These are phyloP conservation scores for Mohoua ochrocephala DNA, from an alignment of 2,113 vertebrate species.

Conservation along the genomic window DNA sequence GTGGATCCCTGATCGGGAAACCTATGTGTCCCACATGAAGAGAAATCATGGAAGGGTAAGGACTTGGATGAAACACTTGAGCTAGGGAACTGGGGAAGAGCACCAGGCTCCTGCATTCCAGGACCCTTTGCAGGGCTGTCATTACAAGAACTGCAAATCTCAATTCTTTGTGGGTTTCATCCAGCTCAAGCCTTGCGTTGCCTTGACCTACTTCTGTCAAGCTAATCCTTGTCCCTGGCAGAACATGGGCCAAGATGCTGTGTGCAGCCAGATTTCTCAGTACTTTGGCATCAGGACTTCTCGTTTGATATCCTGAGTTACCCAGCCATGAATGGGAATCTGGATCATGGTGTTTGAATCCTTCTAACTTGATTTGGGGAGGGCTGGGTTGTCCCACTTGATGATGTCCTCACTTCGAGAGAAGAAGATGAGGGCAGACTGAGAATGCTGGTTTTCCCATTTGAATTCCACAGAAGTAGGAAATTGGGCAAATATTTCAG, in stretches of 20 bases:
- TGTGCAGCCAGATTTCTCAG: background rate
- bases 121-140: background rate
- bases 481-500: background rate
- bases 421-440: background rate
- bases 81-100: background rate
- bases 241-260: background rate
- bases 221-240: background rate
- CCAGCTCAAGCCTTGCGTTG: background rate
- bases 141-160: background rate
- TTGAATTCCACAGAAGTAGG: background rate
- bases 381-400: background rate
- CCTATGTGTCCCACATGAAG: constrained; percentile 90
- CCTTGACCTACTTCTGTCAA: constrained; percentile 4
- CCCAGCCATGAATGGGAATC: background rate
- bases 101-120: background rate
- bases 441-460: background rate
- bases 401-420: background rate
- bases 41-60: constrained; percentile 87
- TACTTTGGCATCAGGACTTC: background rate
- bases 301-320: background rate
- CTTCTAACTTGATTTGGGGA: background rate
- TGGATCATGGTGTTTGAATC: background rate
- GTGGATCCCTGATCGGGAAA: constrained; percentile 86
- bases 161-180: background rate
- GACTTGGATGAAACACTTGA: background rate